Evolutionary conservation across 2,888 invertebrate species (phyloP), one percentile per base, ranked within the genome.

Genomic region (Leptopilina myrica): DNA sequence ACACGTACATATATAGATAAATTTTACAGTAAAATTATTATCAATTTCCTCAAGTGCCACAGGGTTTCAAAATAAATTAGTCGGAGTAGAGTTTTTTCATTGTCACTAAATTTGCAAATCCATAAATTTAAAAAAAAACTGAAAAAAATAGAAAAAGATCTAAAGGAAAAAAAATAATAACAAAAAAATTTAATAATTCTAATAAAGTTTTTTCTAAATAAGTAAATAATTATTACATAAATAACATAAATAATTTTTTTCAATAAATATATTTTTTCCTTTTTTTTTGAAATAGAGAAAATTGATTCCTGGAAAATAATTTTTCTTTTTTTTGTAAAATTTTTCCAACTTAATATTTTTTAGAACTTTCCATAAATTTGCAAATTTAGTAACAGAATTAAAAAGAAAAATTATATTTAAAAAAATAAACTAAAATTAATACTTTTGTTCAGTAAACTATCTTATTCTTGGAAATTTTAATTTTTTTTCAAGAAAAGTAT

Each of bases 1-100:
- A 20, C 20, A 20, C 14, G 26, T 53, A 69, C 53, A 8, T 69
- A 43, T 49, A 69, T 12, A 49, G 46, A 69, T 26, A 53, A 69
- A 33, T 69, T 69, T 69, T 53, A 53, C 33, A 69, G 69, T 62
- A 62, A 62, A 62, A 62, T 43, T 49, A 66, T 15, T 53, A 69
- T 53, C 69, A 69, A 69, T 53, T 69, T 69, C 26, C 8, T 69
- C 53, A 69, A 69, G 69, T 69, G 33, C 62, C 20, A 20, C 20
- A 20, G 62, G 26, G n/a, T 14, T 49, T 12, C 26, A 33, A 33
- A 33, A 49, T 49, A 59, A 69, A 69, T 69, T 69, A 26, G 26
- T 67, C 59, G n/a, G 11, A 67, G 20, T 26, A 6, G 14, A 2
- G 15, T 59, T 69, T 69, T 11, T 46, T 5, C 11, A 67, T 26